Evolutionary conservation across 2,888 invertebrate species (phyloP).

Genomic region (Clepsis dumicolana): DNA sequence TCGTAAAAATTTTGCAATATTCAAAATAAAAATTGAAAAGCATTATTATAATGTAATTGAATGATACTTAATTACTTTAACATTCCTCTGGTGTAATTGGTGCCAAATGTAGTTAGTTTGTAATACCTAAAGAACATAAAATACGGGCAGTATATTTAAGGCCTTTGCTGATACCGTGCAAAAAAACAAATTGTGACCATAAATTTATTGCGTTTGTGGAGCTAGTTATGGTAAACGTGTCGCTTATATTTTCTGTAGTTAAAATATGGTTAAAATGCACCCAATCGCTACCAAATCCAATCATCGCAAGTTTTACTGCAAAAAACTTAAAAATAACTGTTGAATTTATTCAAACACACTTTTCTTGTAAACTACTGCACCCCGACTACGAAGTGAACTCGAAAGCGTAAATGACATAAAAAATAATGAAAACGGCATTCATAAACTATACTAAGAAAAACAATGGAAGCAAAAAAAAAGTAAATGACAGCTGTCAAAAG

Average conservation of each 20-base stretch:
- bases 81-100: neutral
- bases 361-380: no score
- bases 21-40: neutral
- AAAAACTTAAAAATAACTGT: neutral
- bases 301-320: neutral
- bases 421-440: neutral
- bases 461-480: neutral
- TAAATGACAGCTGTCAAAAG: neutral
- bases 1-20: constrained; percentile 47
- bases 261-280: neutral
- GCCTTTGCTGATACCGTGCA: no score
- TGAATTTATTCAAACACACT: no score
- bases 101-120: neutral
- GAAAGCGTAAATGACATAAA: neutral
- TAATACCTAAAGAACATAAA: neutral
- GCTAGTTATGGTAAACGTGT: neutral
- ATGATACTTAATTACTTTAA: neutral
- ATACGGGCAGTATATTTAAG: constrained; percentile 9
- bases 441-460: neutral
- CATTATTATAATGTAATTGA: neutral
- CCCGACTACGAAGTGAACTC: no score
- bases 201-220: constrained; percentile 4
- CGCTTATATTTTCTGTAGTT: neutral
- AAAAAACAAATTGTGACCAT: constrained; percentile 11
- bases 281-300: neutral